Percentiles rank a stretch among this genome's conserved stretches.
phyloP scores from a whole-genome alignment of 1,140 invertebrate genomes.

The Brachionus asplanchnoidis region DNA sequence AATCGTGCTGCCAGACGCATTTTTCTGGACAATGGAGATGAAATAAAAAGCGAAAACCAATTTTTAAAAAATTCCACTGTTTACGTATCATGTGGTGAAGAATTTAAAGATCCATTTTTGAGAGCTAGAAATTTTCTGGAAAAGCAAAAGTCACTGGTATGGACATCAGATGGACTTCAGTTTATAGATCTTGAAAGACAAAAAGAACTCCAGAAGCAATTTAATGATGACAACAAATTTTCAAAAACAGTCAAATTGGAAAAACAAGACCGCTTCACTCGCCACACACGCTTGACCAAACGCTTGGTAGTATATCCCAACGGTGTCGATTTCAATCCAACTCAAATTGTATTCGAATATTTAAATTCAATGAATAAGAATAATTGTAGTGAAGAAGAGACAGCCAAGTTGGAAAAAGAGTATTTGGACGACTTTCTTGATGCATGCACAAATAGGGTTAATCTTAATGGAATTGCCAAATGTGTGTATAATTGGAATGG shows the following conservation, averaged over 20 bases:
- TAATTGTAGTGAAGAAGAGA: background rate
- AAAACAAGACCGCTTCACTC: background rate
- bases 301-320: constrained; percentile 9
- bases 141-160: constrained; percentile 22
- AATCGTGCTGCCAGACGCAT: constrained; percentile 7
- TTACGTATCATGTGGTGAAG: constrained; percentile 55
- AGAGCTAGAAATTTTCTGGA: constrained; percentile 39
- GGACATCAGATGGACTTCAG: constrained; percentile 30
- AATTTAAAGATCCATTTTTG: constrained; percentile 52
- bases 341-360: background rate
- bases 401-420: background rate
- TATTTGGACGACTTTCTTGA: background rate
- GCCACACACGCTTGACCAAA: background rate
- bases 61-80: constrained; percentile 50
- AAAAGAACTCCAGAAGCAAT: background rate
- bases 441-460: constrained; percentile 6
- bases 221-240: background rate
- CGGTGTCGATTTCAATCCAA: background rate
- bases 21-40: constrained; percentile 33
- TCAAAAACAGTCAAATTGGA: background rate
- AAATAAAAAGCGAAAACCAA: constrained; percentile 44
- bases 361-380: background rate
- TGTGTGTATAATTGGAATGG: constrained; percentile 38
- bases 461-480: constrained; percentile 9
- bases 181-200: background rate